These are phyloP conservation scores for Neodiprion lecontei DNA, from an alignment of 1,140 invertebrate genomes.

Conservation along the genomic window DNA sequence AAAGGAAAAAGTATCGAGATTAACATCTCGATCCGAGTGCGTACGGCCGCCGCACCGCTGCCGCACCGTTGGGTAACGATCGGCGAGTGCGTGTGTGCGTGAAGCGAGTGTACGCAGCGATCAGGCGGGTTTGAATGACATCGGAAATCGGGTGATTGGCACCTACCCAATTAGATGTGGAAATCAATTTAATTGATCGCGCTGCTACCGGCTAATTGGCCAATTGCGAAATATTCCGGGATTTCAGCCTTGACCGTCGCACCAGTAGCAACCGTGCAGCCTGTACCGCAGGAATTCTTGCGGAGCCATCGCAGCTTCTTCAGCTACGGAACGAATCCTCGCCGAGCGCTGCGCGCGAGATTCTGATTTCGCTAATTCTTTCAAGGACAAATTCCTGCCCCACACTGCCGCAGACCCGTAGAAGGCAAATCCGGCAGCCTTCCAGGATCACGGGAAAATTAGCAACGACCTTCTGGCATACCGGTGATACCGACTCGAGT, in stretches of 20 bases:
- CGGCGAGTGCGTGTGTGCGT: background rate
- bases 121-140: background rate
- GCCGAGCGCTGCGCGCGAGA: background rate
- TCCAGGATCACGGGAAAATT: background rate
- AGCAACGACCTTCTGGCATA: background rate
- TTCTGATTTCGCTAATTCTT: background rate
- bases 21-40: background rate
- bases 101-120: background rate
- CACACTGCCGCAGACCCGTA: no score
- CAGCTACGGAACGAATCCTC: no score
- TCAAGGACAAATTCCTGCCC: background rate
- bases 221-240: slow-evolving; percentile 8
- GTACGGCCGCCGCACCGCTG: no score
- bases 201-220: slow-evolving; percentile 5
- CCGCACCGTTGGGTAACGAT: background rate
- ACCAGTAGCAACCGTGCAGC: no score
- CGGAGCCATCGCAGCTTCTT: no score
- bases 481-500: no score
- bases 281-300: no score
- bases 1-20: background rate
- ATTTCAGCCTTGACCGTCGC: background rate
- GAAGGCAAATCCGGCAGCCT: background rate
- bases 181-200: slow-evolving; percentile 2
- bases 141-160: slow-evolving; percentile 10
- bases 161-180: slow-evolving; percentile 13